These are phyloP conservation scores for Phortica variegata DNA, from an alignment of 1,140 invertebrate genomes.

Conservation along the genomic window DNA sequence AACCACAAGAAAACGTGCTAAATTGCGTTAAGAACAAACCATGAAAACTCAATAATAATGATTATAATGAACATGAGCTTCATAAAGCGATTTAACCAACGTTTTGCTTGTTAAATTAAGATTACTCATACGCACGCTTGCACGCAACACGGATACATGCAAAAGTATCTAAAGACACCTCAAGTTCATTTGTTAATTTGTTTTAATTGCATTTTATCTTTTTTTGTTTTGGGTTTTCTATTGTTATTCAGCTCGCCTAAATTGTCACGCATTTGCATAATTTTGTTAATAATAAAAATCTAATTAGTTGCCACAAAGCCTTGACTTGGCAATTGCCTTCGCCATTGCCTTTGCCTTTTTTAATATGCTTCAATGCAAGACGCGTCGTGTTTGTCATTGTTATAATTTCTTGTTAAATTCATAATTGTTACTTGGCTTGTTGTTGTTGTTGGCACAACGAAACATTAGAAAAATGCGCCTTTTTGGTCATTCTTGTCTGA, in stretches of 20 bases:
- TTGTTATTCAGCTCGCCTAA: conserved; percentile 34
- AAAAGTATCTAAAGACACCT: conserved; percentile 18
- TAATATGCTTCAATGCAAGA: too few species aligned
- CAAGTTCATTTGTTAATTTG: conserved; percentile 17
- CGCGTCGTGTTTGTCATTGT: conserved; percentile 13
- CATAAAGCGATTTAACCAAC: too few species aligned
- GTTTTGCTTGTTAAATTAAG: conserved; percentile 19
- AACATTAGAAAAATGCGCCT: too few species aligned
- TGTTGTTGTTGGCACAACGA: too few species aligned
- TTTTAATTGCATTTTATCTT: neutral
- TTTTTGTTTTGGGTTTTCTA: conserved; percentile 16
- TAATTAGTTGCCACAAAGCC: conserved; percentile 31
- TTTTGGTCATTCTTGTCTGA: conserved; percentile 30
- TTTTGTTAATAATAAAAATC: conserved; percentile 56
- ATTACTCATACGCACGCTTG: conserved; percentile 51
- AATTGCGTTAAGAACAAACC: conserved; percentile 17
- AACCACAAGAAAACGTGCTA: conserved; percentile 26
- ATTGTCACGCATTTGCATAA: conserved; percentile 46
- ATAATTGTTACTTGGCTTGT: conserved; percentile 45
- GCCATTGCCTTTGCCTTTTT: too few species aligned
- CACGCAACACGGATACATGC: conserved; percentile 1
- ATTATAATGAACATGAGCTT: conserved; percentile 5
- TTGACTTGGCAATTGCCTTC: neutral
- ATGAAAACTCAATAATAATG: conserved; percentile 14
- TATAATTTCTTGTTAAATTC: conserved; percentile 56